These are phyloP conservation scores for Camptogramma bilineatum DNA, from an alignment of 2,888 invertebrate species.

Conservation along the genomic window DNA sequence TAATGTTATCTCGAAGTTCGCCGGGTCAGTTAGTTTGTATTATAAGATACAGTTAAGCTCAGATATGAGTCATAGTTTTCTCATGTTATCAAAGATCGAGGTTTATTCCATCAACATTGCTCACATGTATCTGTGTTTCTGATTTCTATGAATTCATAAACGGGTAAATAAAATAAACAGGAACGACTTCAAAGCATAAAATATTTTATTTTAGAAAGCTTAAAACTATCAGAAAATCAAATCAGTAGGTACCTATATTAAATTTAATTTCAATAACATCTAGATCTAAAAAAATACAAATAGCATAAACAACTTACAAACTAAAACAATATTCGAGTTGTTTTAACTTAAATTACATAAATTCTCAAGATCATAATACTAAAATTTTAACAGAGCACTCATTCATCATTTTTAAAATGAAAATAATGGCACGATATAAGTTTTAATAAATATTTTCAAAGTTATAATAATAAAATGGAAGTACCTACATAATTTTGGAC, in stretches of 20 bases:
- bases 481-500: constrained; percentile 31
- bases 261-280: constrained; percentile 27
- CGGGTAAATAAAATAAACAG: background rate
- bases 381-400: constrained; percentile 42
- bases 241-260: constrained; percentile 21
- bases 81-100: too few species aligned
- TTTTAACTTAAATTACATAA: constrained; percentile 47
- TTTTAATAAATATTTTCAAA: constrained; percentile 38
- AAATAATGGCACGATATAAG: constrained; percentile 42
- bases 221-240: constrained; percentile 33
- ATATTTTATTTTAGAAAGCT: constrained; percentile 36
- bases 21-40: too few species aligned
- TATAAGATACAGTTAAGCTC: too few species aligned
- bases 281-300: constrained; percentile 34
- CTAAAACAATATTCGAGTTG: constrained; percentile 26
- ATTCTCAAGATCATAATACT: constrained; percentile 55
- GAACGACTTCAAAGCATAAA: constrained; percentile 33
- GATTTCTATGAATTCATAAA: too few species aligned
- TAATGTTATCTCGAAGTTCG: too few species aligned
- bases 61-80: too few species aligned
- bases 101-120: too few species aligned
- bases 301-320: constrained; percentile 28
- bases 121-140: too few species aligned
- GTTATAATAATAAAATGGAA: constrained; percentile 33
- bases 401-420: constrained; percentile 53